Evolutionary conservation across 2,797 vertebrate species (phyloP), one percentile per base, ranked within the genome.

Genomic region (Gymnocypris eckloni): DNA sequence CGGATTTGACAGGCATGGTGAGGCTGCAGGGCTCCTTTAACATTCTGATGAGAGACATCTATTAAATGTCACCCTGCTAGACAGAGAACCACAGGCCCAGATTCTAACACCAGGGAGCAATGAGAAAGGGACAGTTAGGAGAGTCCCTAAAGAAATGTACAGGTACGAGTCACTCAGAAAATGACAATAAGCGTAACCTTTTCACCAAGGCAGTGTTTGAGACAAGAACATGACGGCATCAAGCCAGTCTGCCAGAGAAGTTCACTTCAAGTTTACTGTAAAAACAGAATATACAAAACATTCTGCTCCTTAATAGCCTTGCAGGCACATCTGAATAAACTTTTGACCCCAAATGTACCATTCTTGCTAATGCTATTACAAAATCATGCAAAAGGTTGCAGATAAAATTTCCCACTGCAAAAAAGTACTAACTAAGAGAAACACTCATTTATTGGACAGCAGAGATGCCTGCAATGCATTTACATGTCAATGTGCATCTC

Each of bases 21-120:
- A 87, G 25, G 88, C 92, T 89, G 43, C 86, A 50, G 91, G 90
- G 90, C 91, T 92, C 71, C 84, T 89, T 92, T 93, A 92, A 91
- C 92, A 93, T 94, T 93, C 90, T 91, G 87, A 82, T 61, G 86
- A 90, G 88, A 87, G 88, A 87, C 88, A 71, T 83, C 89, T 86
- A 90, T 89, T 91, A 93, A 93, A 93, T 93, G 93, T 93, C 93
- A 94, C 88, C 89, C 88, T 87, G 83, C 88, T 85, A 88, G 85
- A 90, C 86, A 90, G 10, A 85, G 52, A 80, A 86, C 82, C 86
- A 87, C 83, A 84, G 81, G 83, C 83, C 77, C 76, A 52, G 80
- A 83, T 67, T 69, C 78, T n/a, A 75, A 87, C 83, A 89, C 76
- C 73, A 33, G 76, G 69, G 82, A 79, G 82, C 69, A 80, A 39